Evolutionary conservation across 92 coral and sea anemone genomes (phyloP).

Genomic region (Epizoanthus rinbou): DNA sequence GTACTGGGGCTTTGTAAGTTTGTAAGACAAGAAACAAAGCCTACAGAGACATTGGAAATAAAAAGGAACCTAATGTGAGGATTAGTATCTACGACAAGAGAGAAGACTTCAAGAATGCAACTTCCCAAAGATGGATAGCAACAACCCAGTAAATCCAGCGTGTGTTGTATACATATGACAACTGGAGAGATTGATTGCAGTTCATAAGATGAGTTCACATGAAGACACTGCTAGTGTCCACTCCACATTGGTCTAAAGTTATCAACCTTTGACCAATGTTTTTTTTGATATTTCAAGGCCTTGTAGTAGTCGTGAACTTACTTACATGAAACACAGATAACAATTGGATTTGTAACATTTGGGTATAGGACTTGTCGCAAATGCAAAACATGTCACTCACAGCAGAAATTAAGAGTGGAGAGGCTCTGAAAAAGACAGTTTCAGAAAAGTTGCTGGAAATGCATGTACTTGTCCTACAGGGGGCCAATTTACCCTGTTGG

Average conservation of each 20-base stretch:
- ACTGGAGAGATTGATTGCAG: too few relatives aligned
- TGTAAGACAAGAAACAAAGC: too few relatives aligned
- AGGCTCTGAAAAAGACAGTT: conserved; percentile 1
- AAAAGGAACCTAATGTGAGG: too few relatives aligned
- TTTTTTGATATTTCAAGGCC: not conserved
- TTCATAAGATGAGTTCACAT: too few relatives aligned
- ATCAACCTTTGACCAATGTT: not conserved
- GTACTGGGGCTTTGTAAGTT: too few relatives aligned
- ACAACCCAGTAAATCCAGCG: too few relatives aligned
- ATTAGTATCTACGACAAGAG: too few relatives aligned
- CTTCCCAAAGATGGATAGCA: too few relatives aligned
- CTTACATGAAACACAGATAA: not conserved
- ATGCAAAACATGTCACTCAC: not conserved
- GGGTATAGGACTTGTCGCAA: not conserved
- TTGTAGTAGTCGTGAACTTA: not conserved
- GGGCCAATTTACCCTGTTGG: not conserved
- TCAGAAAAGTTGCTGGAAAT: not conserved
- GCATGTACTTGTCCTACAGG: not conserved
- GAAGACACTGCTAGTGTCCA: not conserved
- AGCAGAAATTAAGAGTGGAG: conserved; percentile 3
- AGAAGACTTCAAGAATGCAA: too few relatives aligned
- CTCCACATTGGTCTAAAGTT: not conserved
- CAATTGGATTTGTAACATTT: not conserved
- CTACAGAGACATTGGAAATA: too few relatives aligned
- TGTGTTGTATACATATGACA: too few relatives aligned